phyloP scores from a whole-genome alignment of 2,113 vertebrate species.

The Percina caprodes region DNA sequence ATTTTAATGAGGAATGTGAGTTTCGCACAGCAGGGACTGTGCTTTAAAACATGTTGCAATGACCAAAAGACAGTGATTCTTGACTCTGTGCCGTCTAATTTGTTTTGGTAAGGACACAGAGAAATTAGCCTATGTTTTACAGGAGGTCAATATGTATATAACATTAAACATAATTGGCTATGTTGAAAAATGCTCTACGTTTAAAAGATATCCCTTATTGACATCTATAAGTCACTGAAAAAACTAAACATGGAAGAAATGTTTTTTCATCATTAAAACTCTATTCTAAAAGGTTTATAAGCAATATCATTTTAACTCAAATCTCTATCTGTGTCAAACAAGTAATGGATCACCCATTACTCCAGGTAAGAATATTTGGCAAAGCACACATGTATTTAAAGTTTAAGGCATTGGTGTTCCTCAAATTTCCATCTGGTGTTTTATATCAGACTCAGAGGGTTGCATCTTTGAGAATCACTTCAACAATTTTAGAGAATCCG shows the following conservation, averaged over 20 bases:
- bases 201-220: neutral
- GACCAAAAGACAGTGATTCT: neutral
- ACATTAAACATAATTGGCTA: neutral
- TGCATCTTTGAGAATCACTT: conserved; percentile 52
- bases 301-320: neutral
- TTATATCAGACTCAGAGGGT: neutral
- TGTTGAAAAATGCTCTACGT: neutral
- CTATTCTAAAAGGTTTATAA: neutral
- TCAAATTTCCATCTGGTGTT: conserved; percentile 7
- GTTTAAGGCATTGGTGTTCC: conserved; percentile 14
- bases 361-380: neutral
- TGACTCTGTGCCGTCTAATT: neutral
- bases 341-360: neutral
- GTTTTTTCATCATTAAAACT: neutral
- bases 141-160: neutral
- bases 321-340: neutral
- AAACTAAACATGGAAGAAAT: neutral
- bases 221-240: neutral
- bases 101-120: neutral
- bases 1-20: neutral
- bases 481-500: conserved; percentile 29
- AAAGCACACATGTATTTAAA: neutral
- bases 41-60: neutral
- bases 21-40: too few species aligned
- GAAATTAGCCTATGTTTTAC: neutral